A percentile compares a stretch with the other conserved stretches of the same genome.
Evolutionary conservation across 1,140 invertebrate genomes (phyloP).

Genomic region (Trichonephila inaurata): DNA sequence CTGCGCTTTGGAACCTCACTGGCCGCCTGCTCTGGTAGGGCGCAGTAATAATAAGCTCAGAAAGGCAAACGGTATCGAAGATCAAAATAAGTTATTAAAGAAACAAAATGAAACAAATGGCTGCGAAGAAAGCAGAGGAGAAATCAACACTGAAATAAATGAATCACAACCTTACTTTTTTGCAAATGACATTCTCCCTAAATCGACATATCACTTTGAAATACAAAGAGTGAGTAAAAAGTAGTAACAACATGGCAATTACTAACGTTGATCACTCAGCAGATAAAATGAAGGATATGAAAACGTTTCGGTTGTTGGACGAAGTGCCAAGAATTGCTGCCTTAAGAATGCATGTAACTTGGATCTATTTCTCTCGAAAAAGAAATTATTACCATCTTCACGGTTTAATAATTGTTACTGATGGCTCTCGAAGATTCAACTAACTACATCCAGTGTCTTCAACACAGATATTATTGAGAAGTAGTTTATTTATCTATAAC

Average conservation of each 20-base stretch:
- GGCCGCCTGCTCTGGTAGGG: conserved; percentile 8
- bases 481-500: too few species aligned
- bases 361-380: too few species aligned
- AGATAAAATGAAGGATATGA: too few species aligned
- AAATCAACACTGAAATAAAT: neutral
- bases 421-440: too few species aligned
- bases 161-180: conserved; percentile 66
- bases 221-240: neutral
- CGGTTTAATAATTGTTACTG: too few species aligned
- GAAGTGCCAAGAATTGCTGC: too few species aligned
- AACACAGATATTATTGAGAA: too few species aligned
- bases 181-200: conserved; percentile 17
- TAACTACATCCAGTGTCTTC: too few species aligned
- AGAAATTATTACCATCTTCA: too few species aligned
- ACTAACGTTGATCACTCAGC: too few species aligned
- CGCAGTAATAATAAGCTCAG: conserved; percentile 50
- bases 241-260: too few species aligned
- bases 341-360: too few species aligned
- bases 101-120: neutral
- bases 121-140: neutral
- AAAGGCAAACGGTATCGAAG: conserved; percentile 20
- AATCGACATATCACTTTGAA: conserved; percentile 3
- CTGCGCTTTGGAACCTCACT: neutral
- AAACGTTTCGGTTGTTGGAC: neutral
- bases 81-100: conserved; percentile 40